Evolutionary conservation across 2,888 invertebrate genomes (phyloP).

Genomic region (Hesperia comma): DNA sequence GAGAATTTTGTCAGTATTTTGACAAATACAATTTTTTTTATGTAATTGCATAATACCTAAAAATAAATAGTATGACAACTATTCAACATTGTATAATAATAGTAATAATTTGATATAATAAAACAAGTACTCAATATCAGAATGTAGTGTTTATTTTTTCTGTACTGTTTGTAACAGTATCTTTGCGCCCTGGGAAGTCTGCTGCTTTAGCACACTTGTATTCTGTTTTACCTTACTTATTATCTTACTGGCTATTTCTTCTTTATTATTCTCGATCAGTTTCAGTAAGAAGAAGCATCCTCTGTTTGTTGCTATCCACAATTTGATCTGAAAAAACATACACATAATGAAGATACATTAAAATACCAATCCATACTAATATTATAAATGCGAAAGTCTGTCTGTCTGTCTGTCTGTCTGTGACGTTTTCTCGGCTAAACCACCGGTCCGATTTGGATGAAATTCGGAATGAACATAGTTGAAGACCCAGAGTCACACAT

Average conservation of each 20-base stretch:
- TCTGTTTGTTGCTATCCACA: slow-evolving; percentile 89
- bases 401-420: too few species aligned
- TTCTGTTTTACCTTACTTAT: slow-evolving; percentile 77
- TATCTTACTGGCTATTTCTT: slow-evolving; percentile 69
- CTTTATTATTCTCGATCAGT: slow-evolving; percentile 85
- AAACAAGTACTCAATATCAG: slow-evolving; percentile 42
- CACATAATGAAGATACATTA: background rate
- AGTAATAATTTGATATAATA: slow-evolving; percentile 13
- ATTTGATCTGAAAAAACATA: slow-evolving; percentile 76
- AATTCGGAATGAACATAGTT: too few species aligned
- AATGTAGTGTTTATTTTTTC: slow-evolving; percentile 59
- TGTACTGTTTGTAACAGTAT: slow-evolving; percentile 83
- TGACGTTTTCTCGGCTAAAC: too few species aligned
- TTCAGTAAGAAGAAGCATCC: slow-evolving; percentile 90
- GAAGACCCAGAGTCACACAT: too few species aligned
- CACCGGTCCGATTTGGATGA: too few species aligned
- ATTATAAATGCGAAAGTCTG: too few species aligned
- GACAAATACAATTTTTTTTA: too few species aligned
- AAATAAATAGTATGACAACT: too few species aligned
- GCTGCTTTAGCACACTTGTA: slow-evolving; percentile 74
- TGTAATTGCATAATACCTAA: too few species aligned
- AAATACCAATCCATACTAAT: too few species aligned
- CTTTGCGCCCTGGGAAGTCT: slow-evolving; percentile 85
- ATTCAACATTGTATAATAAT: too few species aligned
- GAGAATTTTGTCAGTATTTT: too few species aligned